Base-by-base conservation (phyloP, 2,888 invertebrate species). In the Catotricha subobsoleta region DNA sequence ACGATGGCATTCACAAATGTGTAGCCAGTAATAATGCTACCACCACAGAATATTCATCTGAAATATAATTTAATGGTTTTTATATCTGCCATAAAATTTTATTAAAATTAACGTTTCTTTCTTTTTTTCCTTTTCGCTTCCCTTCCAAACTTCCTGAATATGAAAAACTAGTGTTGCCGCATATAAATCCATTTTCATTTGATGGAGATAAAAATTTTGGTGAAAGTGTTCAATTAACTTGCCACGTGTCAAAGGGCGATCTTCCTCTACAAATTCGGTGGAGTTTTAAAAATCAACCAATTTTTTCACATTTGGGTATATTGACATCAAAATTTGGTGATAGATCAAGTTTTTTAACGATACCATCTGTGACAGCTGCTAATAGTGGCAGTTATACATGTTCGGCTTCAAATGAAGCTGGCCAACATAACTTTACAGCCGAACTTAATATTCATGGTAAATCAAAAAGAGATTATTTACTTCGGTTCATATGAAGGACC, bases 1-100 rank as follows among this genome's bases (percentile, higher is more conserved):
- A n/a, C 60, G 74, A 75, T 50, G 82, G 82, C 44, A 72, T 74
- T 53, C 84, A 80, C 57, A 76, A 79, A 43, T 84, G 86, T 58
- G 65, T 71, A 41, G 82, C 79, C 33, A 67, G 69, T 51, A 83
- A 83, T 65, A 62, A 65, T 50, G 82, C 79, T 46, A 83, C 82
- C 50, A 65, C 67, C 47, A 69, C 72, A 54, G 74, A 71, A 56
- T 75, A 71, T 62, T 71, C 76, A 40, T 71, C 80, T 50, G 66
- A 69, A 51, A 65, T 84, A 55, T 69, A 72, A 65, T 76, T 83
- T 51, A 69, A 70, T 55, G 72, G 72, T 72, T 45, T 40, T 48
- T 45, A 39, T 43, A 45, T 28, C 35, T 25, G 23, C 15, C 7
- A 21, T 30, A 10, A 33, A 7, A 16, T 16, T 5, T 6, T 6